phyloP scores from a whole-genome alignment of 2,888 invertebrate species.

The Hypsopygia costalis region DNA sequence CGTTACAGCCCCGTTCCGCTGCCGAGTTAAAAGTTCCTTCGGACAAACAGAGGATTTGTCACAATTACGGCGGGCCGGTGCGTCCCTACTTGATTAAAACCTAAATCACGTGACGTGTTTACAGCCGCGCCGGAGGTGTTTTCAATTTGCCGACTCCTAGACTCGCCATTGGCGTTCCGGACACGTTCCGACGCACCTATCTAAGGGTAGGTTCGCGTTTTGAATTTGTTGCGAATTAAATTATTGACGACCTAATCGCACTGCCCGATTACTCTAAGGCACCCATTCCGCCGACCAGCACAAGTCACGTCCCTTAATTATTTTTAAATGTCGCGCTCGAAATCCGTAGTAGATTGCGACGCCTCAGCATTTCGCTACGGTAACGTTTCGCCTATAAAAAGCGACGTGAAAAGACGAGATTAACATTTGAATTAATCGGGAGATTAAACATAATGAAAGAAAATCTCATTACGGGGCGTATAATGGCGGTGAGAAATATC shows the following conservation, averaged over 20 bases:
- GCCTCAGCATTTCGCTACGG: slow-evolving; percentile 54
- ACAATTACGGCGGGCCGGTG: slow-evolving; percentile 76
- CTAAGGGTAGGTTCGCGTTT: slow-evolving; percentile 67
- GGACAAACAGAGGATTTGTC: slow-evolving; percentile 81
- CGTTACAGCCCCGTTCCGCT: slow-evolving; percentile 66
- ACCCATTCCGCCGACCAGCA: slow-evolving; percentile 31
- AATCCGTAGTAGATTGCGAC: slow-evolving; percentile 51
- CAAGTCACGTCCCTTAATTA: slow-evolving; percentile 73
- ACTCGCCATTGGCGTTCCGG: slow-evolving; percentile 73
- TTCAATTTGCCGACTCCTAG: slow-evolving; percentile 77
- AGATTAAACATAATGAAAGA: slow-evolving; percentile 81
- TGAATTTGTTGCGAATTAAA: slow-evolving; percentile 79
- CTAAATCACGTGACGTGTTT: slow-evolving; percentile 81
- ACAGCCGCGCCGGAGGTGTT: slow-evolving; percentile 78
- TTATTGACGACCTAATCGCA: slow-evolving; percentile 75
- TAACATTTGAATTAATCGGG: slow-evolving; percentile 81
- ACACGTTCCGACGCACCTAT: slow-evolving; percentile 74
- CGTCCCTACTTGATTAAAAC: slow-evolving; percentile 80
- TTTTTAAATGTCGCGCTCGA: slow-evolving; percentile 61
- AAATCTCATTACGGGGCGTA: slow-evolving; percentile 77
- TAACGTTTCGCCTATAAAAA: slow-evolving; percentile 63
- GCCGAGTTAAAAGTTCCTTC: slow-evolving; percentile 77
- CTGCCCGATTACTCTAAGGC: slow-evolving; percentile 43
- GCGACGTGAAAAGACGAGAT: slow-evolving; percentile 69
- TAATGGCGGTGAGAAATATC: slow-evolving; percentile 78